phyloP scores from a whole-genome alignment of 1,140 invertebrate species.

The Saccostrea echinata region DNA sequence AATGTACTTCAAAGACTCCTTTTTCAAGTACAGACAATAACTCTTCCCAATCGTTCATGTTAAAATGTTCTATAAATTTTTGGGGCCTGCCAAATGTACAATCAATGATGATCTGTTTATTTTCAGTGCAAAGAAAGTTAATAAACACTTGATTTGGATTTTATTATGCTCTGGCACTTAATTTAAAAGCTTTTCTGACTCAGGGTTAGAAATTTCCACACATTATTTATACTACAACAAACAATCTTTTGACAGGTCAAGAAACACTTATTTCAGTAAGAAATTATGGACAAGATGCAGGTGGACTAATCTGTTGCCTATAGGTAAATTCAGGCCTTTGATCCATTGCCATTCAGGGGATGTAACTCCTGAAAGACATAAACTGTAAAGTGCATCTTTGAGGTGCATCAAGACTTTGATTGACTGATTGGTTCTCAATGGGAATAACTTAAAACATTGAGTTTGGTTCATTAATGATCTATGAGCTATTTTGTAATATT shows the following conservation, averaged over 20 bases:
- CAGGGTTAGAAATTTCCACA: slow-evolving; percentile 36
- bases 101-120: slow-evolving; percentile 39
- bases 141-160: slow-evolving; percentile 35
- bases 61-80: slow-evolving; percentile 23
- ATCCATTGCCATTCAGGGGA: background rate
- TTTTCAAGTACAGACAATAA: background rate
- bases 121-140: slow-evolving; percentile 33
- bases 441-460: too few species aligned
- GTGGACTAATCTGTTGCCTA: background rate
- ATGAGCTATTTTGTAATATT: too few species aligned
- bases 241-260: slow-evolving; percentile 35
- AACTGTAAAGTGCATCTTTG: background rate
- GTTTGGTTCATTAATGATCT: too few species aligned
- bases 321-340: too few species aligned
- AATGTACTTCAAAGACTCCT: background rate
- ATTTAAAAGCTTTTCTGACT: slow-evolving; percentile 26
- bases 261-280: background rate
- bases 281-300: background rate
- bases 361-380: background rate
- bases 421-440: background rate
- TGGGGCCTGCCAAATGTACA: slow-evolving; percentile 25
- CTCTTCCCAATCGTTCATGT: slow-evolving; percentile 13
- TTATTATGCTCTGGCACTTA: slow-evolving; percentile 34
- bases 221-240: slow-evolving; percentile 34
- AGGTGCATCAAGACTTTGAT: background rate